Conservation (phyloP, 2,113 vertebrate genomes). For the Spea multiplicata region DNA sequence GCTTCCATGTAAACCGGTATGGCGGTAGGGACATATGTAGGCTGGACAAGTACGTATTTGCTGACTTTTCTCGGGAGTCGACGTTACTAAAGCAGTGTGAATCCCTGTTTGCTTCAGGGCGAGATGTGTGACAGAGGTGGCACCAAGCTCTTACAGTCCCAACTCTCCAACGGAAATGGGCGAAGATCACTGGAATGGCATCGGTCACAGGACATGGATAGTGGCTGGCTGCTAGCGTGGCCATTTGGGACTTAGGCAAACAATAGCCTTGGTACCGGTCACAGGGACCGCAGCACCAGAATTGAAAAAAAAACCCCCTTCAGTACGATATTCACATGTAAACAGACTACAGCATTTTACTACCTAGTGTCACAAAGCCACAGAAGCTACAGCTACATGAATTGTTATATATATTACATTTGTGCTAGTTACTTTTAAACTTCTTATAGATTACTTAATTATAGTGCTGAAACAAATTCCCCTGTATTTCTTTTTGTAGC, state of each 20-base stretch:
- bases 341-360: slow-evolving; percentile 67
- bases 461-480: slow-evolving; percentile 69
- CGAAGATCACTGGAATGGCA: slow-evolving; percentile 99
- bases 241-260: slow-evolving; percentile 93
- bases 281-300: slow-evolving; percentile 68
- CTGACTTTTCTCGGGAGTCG: slow-evolving; percentile 82
- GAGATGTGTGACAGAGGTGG: slow-evolving; percentile 99
- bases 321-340: slow-evolving; percentile 61
- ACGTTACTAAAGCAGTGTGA: slow-evolving; percentile 99
- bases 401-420: slow-evolving; percentile 61
- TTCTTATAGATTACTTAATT: slow-evolving; percentile 56
- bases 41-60: slow-evolving; percentile 71
- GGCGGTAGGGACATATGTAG: slow-evolving; percentile 68
- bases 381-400: slow-evolving; percentile 67
- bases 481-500: slow-evolving; percentile 70
- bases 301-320: slow-evolving; percentile 56
- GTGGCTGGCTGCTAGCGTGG: slow-evolving; percentile 87
- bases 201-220: slow-evolving; percentile 96
- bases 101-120: slow-evolving; percentile 99
- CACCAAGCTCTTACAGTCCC: slow-evolving; percentile 99
- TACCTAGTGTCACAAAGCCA: slow-evolving; percentile 62
- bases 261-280: slow-evolving; percentile 86
- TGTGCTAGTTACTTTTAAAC: slow-evolving; percentile 64
- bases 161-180: slow-evolving; percentile 94
- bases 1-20: slow-evolving; percentile 80